Conservation (phyloP, 2,888 invertebrate species). For the Epicampocera succincta region DNA sequence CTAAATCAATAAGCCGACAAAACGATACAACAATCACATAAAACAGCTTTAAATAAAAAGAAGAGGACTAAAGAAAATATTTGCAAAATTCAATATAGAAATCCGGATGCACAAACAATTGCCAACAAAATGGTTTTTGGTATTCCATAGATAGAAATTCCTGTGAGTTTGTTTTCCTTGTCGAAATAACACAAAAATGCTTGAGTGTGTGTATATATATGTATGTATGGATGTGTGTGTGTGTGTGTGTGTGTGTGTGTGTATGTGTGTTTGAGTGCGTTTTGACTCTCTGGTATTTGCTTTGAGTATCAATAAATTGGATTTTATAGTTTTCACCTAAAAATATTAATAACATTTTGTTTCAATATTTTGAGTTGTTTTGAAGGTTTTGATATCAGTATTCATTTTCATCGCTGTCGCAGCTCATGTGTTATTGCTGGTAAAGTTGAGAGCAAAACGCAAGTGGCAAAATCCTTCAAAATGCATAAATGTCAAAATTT, state of each 20-base stretch:
- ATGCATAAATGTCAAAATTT: conserved; percentile 57
- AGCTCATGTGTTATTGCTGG: conserved; percentile 4
- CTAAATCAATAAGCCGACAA: conserved; percentile 52
- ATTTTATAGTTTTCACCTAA: conserved; percentile 29
- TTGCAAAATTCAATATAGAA: background rate
- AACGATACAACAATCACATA: conserved; percentile 41
- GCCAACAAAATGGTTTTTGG: conserved; percentile 1
- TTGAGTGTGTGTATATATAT: too few relatives aligned
- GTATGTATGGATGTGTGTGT: background rate
- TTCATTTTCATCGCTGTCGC: conserved; percentile 3
- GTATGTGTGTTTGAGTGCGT: background rate
- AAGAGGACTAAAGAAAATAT: conserved; percentile 15
- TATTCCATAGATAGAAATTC: conserved; percentile 4
- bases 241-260: background rate
- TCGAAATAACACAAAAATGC: too few relatives aligned
- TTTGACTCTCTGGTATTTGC: background rate
- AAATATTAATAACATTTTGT: conserved; percentile 38
- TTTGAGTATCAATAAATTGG: conserved; percentile 32
- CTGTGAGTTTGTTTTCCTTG: too few relatives aligned
- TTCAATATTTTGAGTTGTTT: conserved; percentile 1
- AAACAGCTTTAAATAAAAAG: background rate
- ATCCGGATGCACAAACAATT: conserved; percentile 10
- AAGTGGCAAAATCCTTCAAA: conserved; percentile 26
- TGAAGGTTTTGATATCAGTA: conserved; percentile 22
- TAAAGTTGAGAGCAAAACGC: background rate